phyloP scores from a whole-genome alignment of 2,797 vertebrate species.

The Acanthurus leucopareius region DNA sequence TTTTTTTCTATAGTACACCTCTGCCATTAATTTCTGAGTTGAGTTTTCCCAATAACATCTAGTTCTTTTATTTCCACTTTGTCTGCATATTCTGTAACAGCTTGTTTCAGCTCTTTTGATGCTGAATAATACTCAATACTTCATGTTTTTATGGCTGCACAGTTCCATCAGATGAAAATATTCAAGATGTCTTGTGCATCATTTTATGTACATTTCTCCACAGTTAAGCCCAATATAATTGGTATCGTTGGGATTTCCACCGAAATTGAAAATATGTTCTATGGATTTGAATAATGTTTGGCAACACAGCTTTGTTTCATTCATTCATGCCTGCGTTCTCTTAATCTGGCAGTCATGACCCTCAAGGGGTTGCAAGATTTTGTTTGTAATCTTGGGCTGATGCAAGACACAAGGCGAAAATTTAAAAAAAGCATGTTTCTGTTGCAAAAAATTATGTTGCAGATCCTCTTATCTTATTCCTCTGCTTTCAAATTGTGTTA shows the following conservation, averaged over 20 bases:
- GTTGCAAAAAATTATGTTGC: background rate
- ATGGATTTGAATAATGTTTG: background rate
- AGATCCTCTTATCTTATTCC: too few relatives aligned
- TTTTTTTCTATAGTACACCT: background rate
- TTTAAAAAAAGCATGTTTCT: background rate
- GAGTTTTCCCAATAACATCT: background rate
- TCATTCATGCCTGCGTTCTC: background rate
- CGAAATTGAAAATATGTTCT: background rate
- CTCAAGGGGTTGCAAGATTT: background rate
- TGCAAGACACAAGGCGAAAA: background rate
- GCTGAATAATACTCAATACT: constrained; percentile 4
- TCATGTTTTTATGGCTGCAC: background rate
- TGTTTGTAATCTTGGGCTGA: background rate
- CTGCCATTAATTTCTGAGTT: background rate
- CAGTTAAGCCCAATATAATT: background rate
- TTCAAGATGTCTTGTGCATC: background rate
- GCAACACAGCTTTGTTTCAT: background rate
- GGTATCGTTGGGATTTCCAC: background rate
- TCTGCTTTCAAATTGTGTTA: background rate
- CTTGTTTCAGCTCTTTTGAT: background rate
- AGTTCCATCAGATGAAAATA: constrained; percentile 26
- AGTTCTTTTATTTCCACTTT: background rate
- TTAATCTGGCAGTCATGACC: background rate
- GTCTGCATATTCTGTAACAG: background rate
- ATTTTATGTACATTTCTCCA: background rate